phyloP scores from a whole-genome alignment of 2,113 vertebrate species.

The Crotalus viridis region DNA sequence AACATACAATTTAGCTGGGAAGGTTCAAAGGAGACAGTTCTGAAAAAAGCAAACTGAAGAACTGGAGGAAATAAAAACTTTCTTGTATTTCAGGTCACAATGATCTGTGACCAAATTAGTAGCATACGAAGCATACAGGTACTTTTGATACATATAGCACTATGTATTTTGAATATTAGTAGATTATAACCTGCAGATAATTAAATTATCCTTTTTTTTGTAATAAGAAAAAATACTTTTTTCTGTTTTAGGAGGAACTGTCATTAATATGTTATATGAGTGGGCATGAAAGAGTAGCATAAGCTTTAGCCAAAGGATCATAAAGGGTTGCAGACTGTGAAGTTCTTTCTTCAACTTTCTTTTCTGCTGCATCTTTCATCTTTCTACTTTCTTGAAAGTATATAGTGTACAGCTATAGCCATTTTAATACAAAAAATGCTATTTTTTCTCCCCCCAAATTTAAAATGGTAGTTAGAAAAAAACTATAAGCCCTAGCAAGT shows the following conservation, averaged over 20 bases:
- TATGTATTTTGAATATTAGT: not conserved
- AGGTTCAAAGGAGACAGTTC: constrained; percentile 21
- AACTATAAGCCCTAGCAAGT: not conserved
- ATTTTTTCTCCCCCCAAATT: not conserved
- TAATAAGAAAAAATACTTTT: too few relatives aligned
- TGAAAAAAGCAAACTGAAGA: constrained; percentile 32
- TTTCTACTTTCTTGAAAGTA: not conserved
- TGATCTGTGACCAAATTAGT: constrained; percentile 34
- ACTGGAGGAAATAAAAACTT: constrained; percentile 24
- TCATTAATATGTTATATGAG: not conserved
- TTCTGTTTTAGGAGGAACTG: not conserved
- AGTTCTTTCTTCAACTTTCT: not conserved
- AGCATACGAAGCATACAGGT: constrained; percentile 20
- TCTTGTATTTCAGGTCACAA: constrained; percentile 21
- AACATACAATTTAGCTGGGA: not conserved
- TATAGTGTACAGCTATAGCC: not conserved
- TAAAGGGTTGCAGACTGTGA: not conserved
- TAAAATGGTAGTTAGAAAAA: not conserved
- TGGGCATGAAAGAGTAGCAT: not conserved
- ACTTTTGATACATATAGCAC: not conserved
- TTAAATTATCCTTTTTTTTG: not conserved
- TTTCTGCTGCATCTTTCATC: not conserved
- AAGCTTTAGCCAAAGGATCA: not conserved
- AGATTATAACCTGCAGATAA: not conserved
- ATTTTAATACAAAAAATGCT: not conserved